Conservation (phyloP, 2,797 vertebrate species). For the Alauda arvensis region DNA sequence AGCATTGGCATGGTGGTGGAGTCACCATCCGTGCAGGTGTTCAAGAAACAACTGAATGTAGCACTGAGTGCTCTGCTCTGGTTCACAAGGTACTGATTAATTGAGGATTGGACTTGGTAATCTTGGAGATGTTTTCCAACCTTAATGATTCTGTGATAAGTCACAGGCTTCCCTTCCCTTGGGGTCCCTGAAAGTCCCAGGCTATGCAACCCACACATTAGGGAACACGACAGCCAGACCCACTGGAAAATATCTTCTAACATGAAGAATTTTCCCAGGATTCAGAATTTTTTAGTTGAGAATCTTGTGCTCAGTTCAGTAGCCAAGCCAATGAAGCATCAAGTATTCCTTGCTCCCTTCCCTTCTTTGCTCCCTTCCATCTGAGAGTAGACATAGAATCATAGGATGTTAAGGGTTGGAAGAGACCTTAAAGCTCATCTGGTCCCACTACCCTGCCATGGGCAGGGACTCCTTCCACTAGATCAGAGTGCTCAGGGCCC, state of each 20-base stretch:
- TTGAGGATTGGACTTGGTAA: neutral
- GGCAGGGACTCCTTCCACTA: neutral
- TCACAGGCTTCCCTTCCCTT: neutral
- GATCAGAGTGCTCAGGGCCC: neutral
- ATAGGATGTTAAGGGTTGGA: neutral
- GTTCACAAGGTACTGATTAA: neutral
- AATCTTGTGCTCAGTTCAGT: neutral
- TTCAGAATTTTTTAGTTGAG: neutral
- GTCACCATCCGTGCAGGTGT: neutral
- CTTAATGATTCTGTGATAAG: neutral
- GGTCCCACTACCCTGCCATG: neutral
- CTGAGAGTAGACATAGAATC: too few species aligned
- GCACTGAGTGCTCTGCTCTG: neutral
- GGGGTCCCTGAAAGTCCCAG: neutral
- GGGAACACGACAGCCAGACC: neutral
- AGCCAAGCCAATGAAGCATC: neutral
- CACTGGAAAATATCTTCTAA: neutral
- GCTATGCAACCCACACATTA: neutral
- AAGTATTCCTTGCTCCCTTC: neutral
- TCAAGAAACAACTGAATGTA: accelerated
- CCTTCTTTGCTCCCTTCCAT: neutral
- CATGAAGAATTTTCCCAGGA: neutral
- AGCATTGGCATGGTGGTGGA: neutral
- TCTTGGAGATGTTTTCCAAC: neutral
- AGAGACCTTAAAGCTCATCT: neutral